Evolutionary conservation across 1,140 invertebrate genomes (phyloP), one percentile per base, ranked within the genome.

Genomic region (Acromyrmex heyeri): DNA sequence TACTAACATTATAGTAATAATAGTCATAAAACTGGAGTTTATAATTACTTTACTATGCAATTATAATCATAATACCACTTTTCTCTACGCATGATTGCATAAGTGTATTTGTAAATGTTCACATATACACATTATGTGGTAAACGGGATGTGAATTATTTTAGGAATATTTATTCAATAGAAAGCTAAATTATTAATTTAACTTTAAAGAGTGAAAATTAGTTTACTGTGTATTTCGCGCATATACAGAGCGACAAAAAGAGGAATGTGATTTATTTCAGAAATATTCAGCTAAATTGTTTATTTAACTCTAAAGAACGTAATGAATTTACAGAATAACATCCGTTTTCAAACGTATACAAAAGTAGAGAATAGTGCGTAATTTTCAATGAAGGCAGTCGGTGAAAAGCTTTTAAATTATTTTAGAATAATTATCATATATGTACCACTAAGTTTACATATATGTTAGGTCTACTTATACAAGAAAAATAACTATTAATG

Each of bases 121-220:
- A 48, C 59, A 34, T 64, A 30, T 16, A 7, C 24, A 24, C 10
- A 12, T 10, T 34, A 24, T 18, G 16, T 5, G 16, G 2, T 10
- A 48, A 62, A 57, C 34, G 8, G 1, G 4, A 44, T 3, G 57
- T 27, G n/a, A 62, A 16, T 18, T 48, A 44, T 48, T 61, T 77
- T 16, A 27, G 24, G 21, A 50, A 24, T 61, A 44, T 64, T 6
- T 2, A n/a, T 30, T 38, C 21, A 61, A 24, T 62, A 48, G 48
- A 24, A 62, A 77, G 12, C 5, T 44, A 48, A 64, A 65, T 65
- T 76, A 44, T 44, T 38, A 34, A 34, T 75, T 75, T 67, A 67
- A 67, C 64, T 38, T 67, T n/a, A 67, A 67, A 67, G 34, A 21
- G 38, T 18, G n/a, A 14, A 48, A 38, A 67, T 44, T 44, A 67